Percentiles rank a stretch among this genome's conserved stretches.
These are phyloP conservation scores for Cheilosia impressa DNA, from an alignment of 2,888 invertebrate species.

Conservation along the genomic window DNA sequence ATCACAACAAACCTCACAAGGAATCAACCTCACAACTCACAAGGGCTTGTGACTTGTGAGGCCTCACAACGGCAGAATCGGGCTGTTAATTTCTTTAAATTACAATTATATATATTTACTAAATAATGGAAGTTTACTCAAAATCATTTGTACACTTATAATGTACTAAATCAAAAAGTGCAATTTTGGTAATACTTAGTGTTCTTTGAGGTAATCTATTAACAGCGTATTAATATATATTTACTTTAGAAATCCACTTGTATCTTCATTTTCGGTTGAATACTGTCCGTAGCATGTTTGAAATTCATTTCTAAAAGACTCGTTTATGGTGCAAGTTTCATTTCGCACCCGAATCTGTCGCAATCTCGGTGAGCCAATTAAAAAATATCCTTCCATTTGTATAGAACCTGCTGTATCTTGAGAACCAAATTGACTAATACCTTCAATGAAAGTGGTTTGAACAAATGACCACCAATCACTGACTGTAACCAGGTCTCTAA, in stretches of 20 bases:
- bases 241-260: conserved; percentile 31
- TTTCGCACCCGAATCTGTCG: conserved; percentile 86
- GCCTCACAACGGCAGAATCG: no score
- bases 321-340: conserved; percentile 87
- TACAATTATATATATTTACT: no score
- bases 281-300: conserved; percentile 86
- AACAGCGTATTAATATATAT: not conserved
- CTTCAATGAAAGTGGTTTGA: conserved; percentile 63
- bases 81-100: no score
- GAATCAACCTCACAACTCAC: no score
- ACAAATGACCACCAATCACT: conserved; percentile 76
- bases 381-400: conserved; percentile 84
- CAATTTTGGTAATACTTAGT: not conserved
- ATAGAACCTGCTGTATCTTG: not conserved
- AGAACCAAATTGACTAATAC: not conserved
- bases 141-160: no score
- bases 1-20: no score
- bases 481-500: conserved; percentile 71
- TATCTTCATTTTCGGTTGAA: conserved; percentile 85
- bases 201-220: no score
- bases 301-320: conserved; percentile 87
- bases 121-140: no score
- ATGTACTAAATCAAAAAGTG: not conserved
- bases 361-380: conserved; percentile 86
- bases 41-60: no score